Evolutionary conservation across 2,113 vertebrate genomes (phyloP).

Genomic region (Coptodon bakossiorum): DNA sequence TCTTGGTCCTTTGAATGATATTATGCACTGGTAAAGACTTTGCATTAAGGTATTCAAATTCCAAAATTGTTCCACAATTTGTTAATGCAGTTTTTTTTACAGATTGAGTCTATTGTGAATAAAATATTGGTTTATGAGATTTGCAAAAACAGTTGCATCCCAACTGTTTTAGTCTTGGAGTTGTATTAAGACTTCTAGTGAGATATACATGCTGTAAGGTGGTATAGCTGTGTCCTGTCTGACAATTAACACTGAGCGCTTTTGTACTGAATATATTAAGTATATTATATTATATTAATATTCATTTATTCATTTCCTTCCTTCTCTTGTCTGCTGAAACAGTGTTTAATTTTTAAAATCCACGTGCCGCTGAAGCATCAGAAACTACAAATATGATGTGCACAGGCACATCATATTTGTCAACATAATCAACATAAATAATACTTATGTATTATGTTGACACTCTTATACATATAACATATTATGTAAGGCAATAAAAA

Average conservation of each 20-base stretch:
- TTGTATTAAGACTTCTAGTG: rapidly evolving
- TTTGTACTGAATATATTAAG: background rate
- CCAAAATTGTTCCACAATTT: background rate
- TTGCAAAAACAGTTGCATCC: rapidly evolving
- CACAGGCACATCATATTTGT: background rate
- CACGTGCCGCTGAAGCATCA: background rate
- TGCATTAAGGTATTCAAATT: background rate
- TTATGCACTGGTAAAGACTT: background rate
- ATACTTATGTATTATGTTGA: background rate
- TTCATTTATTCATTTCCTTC: background rate
- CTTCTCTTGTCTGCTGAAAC: background rate
- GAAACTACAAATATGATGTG: background rate
- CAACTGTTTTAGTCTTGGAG: background rate
- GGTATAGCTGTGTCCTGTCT: background rate
- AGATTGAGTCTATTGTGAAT: background rate
- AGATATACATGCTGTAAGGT: background rate
- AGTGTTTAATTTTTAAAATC: background rate
- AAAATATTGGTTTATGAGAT: background rate
- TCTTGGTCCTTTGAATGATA: background rate
- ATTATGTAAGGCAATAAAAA: background rate
- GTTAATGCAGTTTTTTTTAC: background rate
- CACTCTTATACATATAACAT: background rate
- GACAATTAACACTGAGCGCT: background rate
- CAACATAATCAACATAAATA: background rate
- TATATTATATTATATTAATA: background rate